A percentile compares a stretch with the other conserved stretches of the same genome.
Conservation (phyloP, 2,797 vertebrate species). For the Myripristis murdjan region DNA sequence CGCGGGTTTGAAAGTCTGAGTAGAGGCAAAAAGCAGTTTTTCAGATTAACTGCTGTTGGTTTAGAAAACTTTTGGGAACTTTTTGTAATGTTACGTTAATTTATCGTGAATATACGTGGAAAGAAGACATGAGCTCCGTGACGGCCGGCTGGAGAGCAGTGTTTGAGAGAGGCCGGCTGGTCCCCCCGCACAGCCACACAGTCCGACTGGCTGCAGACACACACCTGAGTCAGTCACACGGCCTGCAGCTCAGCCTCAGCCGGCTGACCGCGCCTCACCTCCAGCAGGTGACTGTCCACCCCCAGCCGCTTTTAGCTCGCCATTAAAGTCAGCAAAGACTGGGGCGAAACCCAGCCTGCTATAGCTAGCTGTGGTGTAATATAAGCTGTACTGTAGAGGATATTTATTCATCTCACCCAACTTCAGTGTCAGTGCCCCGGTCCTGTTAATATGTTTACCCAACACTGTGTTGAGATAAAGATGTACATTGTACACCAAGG, state of each 20-base stretch:
- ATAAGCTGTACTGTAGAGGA: no score
- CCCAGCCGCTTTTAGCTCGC: not conserved
- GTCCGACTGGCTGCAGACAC: constrained; percentile 68
- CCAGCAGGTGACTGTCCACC: constrained; percentile 62
- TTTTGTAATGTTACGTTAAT: rapidly evolving
- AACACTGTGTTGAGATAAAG: no score
- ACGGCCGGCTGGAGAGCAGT: constrained; percentile 80
- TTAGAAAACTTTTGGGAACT: not conserved
- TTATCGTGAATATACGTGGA: no score
- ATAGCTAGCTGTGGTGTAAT: no score
- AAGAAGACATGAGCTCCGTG: constrained; percentile 58
- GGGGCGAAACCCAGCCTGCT: no score
- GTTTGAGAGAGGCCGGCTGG: constrained; percentile 74
- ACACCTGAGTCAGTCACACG: constrained; percentile 61
- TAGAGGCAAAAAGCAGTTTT: not conserved
- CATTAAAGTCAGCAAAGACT: no score
- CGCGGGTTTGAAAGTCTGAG: constrained; percentile 42
- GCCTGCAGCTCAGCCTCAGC: constrained; percentile 86
- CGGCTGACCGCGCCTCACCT: constrained; percentile 77
- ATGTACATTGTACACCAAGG: no score
- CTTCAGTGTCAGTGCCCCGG: no score
- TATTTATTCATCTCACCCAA: no score
- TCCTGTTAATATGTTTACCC: no score
- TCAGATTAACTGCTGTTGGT: not conserved
- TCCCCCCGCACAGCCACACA: constrained; percentile 86